Conservation (phyloP, 2,888 invertebrate species). For the Caenorhabditis sp. region DNA sequence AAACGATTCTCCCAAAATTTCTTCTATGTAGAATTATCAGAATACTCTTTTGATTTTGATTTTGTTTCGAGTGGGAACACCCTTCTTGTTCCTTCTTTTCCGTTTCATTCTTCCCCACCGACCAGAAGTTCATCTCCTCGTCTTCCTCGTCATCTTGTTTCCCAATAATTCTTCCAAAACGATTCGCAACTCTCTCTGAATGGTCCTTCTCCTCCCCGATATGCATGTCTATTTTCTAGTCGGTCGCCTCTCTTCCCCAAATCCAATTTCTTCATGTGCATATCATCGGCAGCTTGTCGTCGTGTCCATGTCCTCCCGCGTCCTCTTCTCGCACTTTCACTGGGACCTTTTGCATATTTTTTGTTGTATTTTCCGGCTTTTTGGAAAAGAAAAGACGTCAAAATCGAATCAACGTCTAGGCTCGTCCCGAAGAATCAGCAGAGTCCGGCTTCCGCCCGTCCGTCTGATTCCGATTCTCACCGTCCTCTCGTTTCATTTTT, state of each 20-base stretch:
- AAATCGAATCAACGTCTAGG: constrained; percentile 46
- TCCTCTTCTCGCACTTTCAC: constrained; percentile 52
- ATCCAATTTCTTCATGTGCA: constrained; percentile 62
- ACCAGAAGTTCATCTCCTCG: background rate
- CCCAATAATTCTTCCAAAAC: constrained; percentile 22
- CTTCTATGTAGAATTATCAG: too few species aligned
- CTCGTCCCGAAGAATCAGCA: constrained; percentile 33
- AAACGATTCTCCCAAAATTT: too few species aligned
- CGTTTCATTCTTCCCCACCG: background rate
- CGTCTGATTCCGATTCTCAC: constrained; percentile 40
- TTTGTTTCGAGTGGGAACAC: too few species aligned
- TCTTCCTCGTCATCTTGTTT: constrained; percentile 2
- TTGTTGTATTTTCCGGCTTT: constrained; percentile 32
- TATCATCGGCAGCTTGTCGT: constrained; percentile 47
- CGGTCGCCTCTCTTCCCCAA: constrained; percentile 36
- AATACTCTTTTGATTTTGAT: too few species aligned
- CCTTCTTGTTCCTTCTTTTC: background rate
- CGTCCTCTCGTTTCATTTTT: constrained; percentile 45
- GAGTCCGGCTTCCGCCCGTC: constrained; percentile 3
- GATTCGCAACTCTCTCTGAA: constrained; percentile 27
- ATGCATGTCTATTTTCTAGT: constrained; percentile 49
- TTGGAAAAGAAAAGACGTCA: constrained; percentile 35
- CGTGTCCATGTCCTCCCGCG: constrained; percentile 18
- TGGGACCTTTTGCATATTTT: constrained; percentile 38
- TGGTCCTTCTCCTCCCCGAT: constrained; percentile 28